Evolutionary conservation across 2,113 vertebrate species (phyloP).

Genomic region (Cottus gobio): DNA sequence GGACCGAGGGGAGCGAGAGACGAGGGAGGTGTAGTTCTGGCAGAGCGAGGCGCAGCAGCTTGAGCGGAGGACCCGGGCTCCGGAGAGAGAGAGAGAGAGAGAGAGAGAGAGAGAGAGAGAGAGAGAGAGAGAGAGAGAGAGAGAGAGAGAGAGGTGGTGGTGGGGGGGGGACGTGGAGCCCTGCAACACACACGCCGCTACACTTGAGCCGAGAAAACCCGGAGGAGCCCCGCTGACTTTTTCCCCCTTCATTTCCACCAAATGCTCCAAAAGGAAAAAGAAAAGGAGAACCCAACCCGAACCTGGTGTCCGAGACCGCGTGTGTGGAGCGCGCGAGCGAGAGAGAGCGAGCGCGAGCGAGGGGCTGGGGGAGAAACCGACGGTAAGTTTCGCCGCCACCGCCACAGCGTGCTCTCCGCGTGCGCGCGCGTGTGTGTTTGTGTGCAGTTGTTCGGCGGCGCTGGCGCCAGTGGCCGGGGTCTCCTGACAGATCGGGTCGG

Average conservation of each 20-base stretch:
- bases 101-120: too few species aligned
- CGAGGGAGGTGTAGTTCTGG: conserved; percentile 25
- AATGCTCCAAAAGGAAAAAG: background rate
- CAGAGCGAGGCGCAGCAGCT: conserved; percentile 55
- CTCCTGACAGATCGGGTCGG: conserved; percentile 75
- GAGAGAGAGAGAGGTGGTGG: background rate
- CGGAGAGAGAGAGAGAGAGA: conserved; percentile 4
- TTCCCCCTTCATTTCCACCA: conserved; percentile 50
- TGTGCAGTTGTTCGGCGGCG: background rate
- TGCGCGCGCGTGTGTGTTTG: background rate
- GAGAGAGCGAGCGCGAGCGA: too few species aligned
- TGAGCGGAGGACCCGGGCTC: conserved; percentile 40
- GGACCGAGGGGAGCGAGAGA: conserved; percentile 19
- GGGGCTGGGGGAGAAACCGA: conserved; percentile 9
- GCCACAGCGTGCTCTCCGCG: background rate
- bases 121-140: too few species aligned
- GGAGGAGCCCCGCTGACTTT: conserved; percentile 64
- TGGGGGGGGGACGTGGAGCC: conserved; percentile 12
- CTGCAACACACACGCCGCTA: conserved; percentile 27
- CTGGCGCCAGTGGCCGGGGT: conserved; percentile 47
- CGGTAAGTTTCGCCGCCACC: conserved; percentile 70
- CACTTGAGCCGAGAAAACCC: conserved; percentile 53
- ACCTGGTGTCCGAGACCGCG: conserved; percentile 33
- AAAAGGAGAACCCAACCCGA: background rate
- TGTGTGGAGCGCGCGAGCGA: background rate